Evolutionary conservation across 2,888 invertebrate genomes (phyloP), one percentile per base, ranked within the genome.

Genomic region (Dusona sp.): DNA sequence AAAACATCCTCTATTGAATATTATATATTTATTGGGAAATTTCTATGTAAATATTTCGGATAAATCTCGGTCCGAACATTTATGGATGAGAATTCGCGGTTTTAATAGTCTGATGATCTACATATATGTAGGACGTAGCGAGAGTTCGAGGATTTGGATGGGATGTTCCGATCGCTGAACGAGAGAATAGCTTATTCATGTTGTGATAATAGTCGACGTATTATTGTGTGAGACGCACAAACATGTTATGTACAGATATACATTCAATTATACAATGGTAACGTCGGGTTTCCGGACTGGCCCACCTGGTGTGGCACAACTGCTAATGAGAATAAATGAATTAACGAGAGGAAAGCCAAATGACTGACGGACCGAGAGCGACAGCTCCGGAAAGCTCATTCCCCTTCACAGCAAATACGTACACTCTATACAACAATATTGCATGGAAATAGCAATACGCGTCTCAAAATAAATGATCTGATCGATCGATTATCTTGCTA

Each of bases 321-420:
- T n/a, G 65, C 36, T 77, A 77, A 77, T 57, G 72, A 45, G 45
- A 48, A 16, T 48, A 45, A 79, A 73, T 73, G 65, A n/a, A 84
- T 84, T 84, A 61, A 48, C 48, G 45, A 68, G 68, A 48, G 61
- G 57, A 33, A 74, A 61, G 67, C 73, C 79, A 67, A 73, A 64
- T 74, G 79, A 79, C 67, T 84, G 83, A 68, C 83, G 19, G 74
- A 57, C 78, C 36, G 19, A 19, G 38, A 79, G 61, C 33, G 79
- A 84, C 74, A 74, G 61, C 68, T 61, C 61, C 79, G 48, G 29
- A 74, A 82, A 65, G 73, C 80, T 80, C 80, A 73, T 65, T 79
- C 45, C 61, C 42, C 19, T 79, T 74, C 48, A 48, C 38, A 42
- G 54, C 51, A 1, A 29, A 65, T 67, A 51, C 73, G 51, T 38